Percentiles rank a stretch among this genome's conserved stretches.
Conservation (phyloP, 2,888 invertebrate species). For the Alsophila aescularia region DNA sequence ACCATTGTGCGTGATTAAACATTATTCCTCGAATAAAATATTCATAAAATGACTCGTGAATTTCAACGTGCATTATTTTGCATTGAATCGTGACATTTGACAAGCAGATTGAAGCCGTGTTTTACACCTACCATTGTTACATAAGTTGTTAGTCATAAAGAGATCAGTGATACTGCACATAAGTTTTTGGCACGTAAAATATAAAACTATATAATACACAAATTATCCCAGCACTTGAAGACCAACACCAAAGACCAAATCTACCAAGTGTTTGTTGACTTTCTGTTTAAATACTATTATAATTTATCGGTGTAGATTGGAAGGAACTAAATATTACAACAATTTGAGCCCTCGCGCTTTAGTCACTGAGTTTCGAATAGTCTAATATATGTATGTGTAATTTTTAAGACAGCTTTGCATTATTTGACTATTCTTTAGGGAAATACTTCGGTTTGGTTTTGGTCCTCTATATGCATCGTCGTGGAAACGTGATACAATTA, state of each 20-base stretch:
- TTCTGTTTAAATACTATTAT: background rate
- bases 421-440: background rate
- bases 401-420: background rate
- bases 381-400: too few relatives aligned
- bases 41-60: background rate
- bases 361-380: too few relatives aligned
- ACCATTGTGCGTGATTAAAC: constrained; percentile 13
- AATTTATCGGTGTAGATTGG: too few relatives aligned
- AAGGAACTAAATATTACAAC: too few relatives aligned
- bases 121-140: too few relatives aligned
- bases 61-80: constrained; percentile 10
- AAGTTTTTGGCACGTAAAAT: constrained; percentile 38
- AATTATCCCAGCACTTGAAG: background rate
- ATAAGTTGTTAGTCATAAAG: constrained; percentile 20
- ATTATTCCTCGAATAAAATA: background rate
- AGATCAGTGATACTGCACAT: constrained; percentile 37
- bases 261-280: background rate
- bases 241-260: constrained; percentile 15
- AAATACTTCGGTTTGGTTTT: constrained; percentile 3
- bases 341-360: too few relatives aligned
- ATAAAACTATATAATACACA: constrained; percentile 22
- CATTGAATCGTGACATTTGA: background rate
- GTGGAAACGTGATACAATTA: background rate
- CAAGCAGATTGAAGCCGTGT: background rate
- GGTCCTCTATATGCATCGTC: constrained; percentile 1